Percentiles rank a stretch among this genome's conserved stretches.
phyloP scores from a whole-genome alignment of 1,140 invertebrate genomes.

The Polyergus mexicanus region DNA sequence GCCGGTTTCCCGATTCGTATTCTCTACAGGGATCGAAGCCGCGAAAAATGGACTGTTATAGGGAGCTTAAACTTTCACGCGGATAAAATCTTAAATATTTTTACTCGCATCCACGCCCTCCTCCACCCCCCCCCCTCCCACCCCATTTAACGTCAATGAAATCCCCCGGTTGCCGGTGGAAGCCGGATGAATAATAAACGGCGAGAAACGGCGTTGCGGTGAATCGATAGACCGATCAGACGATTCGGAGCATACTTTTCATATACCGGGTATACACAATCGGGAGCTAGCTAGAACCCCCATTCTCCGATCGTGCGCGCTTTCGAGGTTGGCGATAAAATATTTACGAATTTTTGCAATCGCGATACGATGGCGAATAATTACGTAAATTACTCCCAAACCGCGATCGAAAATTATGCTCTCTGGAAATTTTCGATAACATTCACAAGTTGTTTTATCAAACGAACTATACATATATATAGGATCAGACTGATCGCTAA shows the following conservation, averaged over 20 bases:
- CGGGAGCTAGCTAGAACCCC: neutral
- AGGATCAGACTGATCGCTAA: neutral
- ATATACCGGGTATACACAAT: slow-evolving; percentile 9
- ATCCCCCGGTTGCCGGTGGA: slow-evolving; percentile 6
- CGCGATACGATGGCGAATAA: neutral
- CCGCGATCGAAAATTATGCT: neutral
- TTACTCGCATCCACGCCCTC: slow-evolving; percentile 1
- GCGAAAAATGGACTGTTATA: slow-evolving; percentile 56
- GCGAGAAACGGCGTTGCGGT: slow-evolving; percentile 8
- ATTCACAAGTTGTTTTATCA: slow-evolving; percentile 19
- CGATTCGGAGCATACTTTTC: neutral
- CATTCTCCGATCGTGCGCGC: too few relatives aligned
- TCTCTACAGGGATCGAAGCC: slow-evolving; percentile 22
- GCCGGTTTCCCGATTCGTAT: slow-evolving; percentile 17
- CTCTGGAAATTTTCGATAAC: neutral
- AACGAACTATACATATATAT: neutral
- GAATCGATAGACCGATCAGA: slow-evolving; percentile 36
- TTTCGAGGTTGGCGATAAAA: neutral
- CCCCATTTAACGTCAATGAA: slow-evolving; percentile 46
- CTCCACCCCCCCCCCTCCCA: too few relatives aligned
- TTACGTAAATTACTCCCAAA: neutral
- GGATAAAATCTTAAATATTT: slow-evolving; percentile 61
- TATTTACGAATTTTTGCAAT: slow-evolving; percentile 18
- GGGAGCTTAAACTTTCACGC: slow-evolving; percentile 48
- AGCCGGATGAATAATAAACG: slow-evolving; percentile 54